Conservation (phyloP, 37 sponge, comb jelly and placozoan genomes). For the Aplysina aerophoba region DNA sequence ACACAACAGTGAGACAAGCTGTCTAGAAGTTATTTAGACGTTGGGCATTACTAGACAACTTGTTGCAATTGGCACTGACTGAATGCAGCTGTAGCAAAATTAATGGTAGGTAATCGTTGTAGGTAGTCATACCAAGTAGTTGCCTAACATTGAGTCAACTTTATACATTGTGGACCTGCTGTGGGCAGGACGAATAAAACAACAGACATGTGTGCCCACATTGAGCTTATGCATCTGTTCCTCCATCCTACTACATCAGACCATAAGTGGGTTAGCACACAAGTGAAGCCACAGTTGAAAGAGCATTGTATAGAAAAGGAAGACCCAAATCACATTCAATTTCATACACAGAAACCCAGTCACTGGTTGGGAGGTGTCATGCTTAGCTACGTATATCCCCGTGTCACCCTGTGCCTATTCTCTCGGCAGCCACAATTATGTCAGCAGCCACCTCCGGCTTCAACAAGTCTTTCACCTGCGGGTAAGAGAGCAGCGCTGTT, state of each 20-base stretch:
- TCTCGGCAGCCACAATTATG: constrained; percentile 60
- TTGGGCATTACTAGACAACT: too few species aligned
- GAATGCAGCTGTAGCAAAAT: too few species aligned
- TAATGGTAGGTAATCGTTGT: too few species aligned
- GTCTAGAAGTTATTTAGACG: too few species aligned
- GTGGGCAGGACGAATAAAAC: too few species aligned
- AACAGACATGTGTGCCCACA: too few species aligned
- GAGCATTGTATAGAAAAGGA: constrained; percentile 56
- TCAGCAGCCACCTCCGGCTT: constrained; percentile 69
- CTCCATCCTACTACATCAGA: not conserved
- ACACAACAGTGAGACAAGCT: too few species aligned
- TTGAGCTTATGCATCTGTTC: not conserved
- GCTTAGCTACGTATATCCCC: not conserved
- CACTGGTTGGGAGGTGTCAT: constrained; percentile 19
- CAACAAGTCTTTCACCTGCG: constrained; percentile 82
- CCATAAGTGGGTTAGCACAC: not conserved
- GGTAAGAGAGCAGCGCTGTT: not conserved
- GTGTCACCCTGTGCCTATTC: constrained; percentile 24
- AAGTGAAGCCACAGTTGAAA: constrained; percentile 2
- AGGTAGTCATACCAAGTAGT: too few species aligned
- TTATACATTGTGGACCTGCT: too few species aligned
- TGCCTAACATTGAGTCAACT: too few species aligned
- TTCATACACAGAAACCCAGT: constrained; percentile 8
- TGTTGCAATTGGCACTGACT: too few species aligned
- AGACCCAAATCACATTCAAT: constrained; percentile 1